These are phyloP conservation scores for Pyrgilauda ruficollis DNA, from an alignment of 2,113 vertebrate species.

Conservation along the genomic window DNA sequence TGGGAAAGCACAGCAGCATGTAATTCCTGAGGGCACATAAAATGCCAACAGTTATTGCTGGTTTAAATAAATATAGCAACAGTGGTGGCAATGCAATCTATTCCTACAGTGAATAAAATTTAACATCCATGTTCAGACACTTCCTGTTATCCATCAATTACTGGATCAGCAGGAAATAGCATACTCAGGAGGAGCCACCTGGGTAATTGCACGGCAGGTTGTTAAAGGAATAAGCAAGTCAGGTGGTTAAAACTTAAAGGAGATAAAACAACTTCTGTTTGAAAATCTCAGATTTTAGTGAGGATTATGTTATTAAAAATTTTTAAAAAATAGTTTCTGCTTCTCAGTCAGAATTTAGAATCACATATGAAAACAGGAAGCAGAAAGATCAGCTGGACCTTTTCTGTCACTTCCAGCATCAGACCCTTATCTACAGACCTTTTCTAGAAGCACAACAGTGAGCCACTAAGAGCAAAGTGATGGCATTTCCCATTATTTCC, in stretches of 20 bases:
- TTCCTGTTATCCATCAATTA: conserved; percentile 60
- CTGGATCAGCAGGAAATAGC: conserved; percentile 41
- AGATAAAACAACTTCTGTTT: not conserved
- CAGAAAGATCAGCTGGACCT: not conserved
- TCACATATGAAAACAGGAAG: not conserved
- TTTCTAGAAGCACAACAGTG: not conserved
- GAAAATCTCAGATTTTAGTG: not conserved
- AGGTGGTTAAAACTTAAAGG: not conserved
- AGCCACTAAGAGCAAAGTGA: not conserved
- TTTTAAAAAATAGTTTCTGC: not conserved
- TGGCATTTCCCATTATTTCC: not conserved
- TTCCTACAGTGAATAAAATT: conserved; percentile 55
- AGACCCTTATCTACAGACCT: not conserved
- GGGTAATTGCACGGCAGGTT: not conserved
- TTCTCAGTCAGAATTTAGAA: not conserved
- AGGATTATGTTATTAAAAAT: not conserved
- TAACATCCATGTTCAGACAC: conserved; percentile 27
- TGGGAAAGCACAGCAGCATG: not conserved
- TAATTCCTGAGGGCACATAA: conserved; percentile 10
- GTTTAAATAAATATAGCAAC: conserved; percentile 57
- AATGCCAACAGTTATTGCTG: conserved; percentile 34
- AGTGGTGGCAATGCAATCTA: conserved; percentile 25
- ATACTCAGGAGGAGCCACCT: not conserved
- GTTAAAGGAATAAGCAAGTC: not conserved
- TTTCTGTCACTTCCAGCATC: not conserved